Base-by-base conservation (phyloP, 2,113 vertebrate genomes). In the Cercocebus atys region DNA sequence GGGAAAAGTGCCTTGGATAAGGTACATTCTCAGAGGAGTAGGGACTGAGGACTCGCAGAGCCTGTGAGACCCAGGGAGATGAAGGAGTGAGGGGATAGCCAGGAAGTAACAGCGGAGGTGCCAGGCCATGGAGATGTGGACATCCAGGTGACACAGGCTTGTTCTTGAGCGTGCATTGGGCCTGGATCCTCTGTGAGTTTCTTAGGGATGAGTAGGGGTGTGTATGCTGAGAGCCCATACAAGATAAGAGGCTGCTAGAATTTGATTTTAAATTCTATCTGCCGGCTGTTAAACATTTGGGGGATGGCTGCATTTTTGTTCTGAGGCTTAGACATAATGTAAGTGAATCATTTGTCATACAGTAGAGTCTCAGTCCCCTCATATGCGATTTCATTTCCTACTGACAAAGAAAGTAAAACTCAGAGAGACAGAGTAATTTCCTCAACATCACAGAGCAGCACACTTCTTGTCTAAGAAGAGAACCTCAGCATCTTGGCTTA, bases 151-250 rank as follows among this genome's bases (percentile, higher is more conserved):
- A 25, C 18, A 14, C 0, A 2, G 2, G 61, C 23, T 59, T 76
- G n/a, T 17, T 25, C 17, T 11, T 4, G 30, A 93, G 25, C 7
- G 0, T 5, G 6, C 35, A 27, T 16, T 73, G 89, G 16, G 32
- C 1, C 2, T 13, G 45, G 8, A 32, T 8, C 35, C 11, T 64
- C 23, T 6, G 16, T 30, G 35, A 32, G 30, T 55, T 22, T 14
- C 27, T 32, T 13, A 61, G 17, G 4, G 40, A 4, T 13, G 35
- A 40, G 59, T 0, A 1, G 32, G 14, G 23, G 0, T 5, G 2
- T 16, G 27, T 14, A 10, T 30, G 78, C 35, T 55, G n/a, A 52
- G 85, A 20, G n/a, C 20, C 45, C 52, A 6, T 0, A 0, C 7
- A 59, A 93, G 55, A 47, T 8, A 14, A 12, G 14, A 47, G 59